A percentile compares a stretch with the other conserved stretches of the same genome.
These are phyloP conservation scores for Poeciliopsis presidionis DNA, from an alignment of 2,797 vertebrate species.

Conservation along the genomic window DNA sequence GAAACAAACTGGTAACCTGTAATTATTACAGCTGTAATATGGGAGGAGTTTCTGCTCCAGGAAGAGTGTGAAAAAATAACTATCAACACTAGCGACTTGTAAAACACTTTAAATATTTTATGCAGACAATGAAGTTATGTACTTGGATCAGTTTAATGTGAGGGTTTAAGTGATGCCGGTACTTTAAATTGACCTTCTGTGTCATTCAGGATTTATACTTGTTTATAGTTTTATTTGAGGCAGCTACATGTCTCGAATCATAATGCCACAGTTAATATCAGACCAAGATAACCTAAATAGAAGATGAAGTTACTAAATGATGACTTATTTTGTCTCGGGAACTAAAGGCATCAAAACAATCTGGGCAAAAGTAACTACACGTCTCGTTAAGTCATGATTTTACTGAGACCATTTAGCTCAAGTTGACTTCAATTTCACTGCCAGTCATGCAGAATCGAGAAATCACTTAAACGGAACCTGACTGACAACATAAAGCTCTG, in stretches of 20 bases:
- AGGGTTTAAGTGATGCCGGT: not conserved
- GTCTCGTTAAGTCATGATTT: not conserved
- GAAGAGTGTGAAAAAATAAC: not conserved
- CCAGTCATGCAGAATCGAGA: not conserved
- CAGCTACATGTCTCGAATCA: not conserved
- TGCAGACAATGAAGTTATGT: not conserved
- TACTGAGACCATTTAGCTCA: not conserved
- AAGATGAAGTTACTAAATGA: not conserved
- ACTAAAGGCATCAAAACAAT: not conserved
- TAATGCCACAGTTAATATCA: not conserved
- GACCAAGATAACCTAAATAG: not conserved
- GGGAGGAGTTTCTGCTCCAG: no score
- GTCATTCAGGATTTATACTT: not conserved
- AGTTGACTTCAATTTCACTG: not conserved
- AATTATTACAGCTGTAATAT: no score
- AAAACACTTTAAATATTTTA: not conserved
- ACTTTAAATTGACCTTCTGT: not conserved
- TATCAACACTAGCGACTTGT: not conserved
- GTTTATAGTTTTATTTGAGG: not conserved
- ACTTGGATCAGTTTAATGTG: not conserved
- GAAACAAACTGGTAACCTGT: no score
- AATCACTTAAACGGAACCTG: not conserved
- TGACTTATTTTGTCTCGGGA: not conserved
- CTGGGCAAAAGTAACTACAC: not conserved
- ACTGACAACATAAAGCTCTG: no score